Evolutionary conservation across 2,113 vertebrate genomes (phyloP).

Genomic region (Columba livia): DNA sequence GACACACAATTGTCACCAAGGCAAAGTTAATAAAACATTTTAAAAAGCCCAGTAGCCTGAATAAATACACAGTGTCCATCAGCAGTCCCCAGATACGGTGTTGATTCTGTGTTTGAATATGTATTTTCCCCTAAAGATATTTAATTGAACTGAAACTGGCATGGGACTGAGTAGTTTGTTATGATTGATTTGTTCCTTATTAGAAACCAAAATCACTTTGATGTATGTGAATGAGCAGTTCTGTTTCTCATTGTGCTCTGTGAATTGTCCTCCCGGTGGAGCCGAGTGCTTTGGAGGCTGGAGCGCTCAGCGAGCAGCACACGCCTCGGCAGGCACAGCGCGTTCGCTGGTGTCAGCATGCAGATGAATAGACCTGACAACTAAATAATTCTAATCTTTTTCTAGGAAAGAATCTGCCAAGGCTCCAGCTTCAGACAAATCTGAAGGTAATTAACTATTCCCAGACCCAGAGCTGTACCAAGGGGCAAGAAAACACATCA

Average conservation of each 20-base stretch:
- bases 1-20: background rate
- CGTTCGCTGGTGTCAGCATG: background rate
- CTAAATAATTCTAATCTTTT: background rate
- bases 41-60: background rate
- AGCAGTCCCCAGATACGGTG: background rate
- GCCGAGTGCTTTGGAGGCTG: background rate
- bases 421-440: background rate
- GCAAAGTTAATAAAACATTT: background rate
- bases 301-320: background rate
- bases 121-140: background rate
- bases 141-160: background rate
- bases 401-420: background rate
- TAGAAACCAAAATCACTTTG: background rate
- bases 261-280: background rate
- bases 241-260: background rate
- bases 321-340: background rate
- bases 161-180: background rate
- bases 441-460: background rate
- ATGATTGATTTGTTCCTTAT: background rate
- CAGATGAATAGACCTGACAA: background rate
- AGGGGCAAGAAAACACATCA: background rate
- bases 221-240: rapidly evolving
- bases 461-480: background rate
- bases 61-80: background rate
- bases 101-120: background rate